Percentiles rank a stretch among this genome's conserved stretches.
These are phyloP conservation scores for Lomographa bimaculata DNA, from an alignment of 2,888 invertebrate species.

Conservation along the genomic window DNA sequence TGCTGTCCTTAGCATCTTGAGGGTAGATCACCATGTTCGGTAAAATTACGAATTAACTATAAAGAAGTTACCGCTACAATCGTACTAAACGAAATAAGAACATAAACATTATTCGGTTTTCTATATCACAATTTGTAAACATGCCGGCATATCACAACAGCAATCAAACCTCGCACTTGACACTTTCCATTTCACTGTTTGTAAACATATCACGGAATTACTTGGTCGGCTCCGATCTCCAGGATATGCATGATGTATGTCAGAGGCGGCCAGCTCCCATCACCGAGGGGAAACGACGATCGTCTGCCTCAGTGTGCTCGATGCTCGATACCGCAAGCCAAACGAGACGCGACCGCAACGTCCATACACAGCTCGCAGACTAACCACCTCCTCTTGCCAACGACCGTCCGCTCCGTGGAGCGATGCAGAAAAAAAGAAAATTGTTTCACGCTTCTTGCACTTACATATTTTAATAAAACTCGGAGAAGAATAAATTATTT, in stretches of 20 bases:
- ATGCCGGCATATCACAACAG: slow-evolving; percentile 17
- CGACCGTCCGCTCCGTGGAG: slow-evolving; percentile 47
- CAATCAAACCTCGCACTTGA: slow-evolving; percentile 25
- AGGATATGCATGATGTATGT: slow-evolving; percentile 74
- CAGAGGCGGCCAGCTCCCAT: slow-evolving; percentile 54
- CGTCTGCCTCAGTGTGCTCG: slow-evolving; percentile 34
- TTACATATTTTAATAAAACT: slow-evolving; percentile 75
- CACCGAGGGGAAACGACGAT: slow-evolving; percentile 40
- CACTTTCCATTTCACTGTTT: slow-evolving; percentile 48
- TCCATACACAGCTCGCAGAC: slow-evolving; percentile 62
- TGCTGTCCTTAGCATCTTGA: too few relatives aligned
- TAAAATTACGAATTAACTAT: too few relatives aligned
- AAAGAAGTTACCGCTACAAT: too few relatives aligned
- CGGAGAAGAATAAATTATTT: slow-evolving; percentile 72
- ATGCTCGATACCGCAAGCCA: too few relatives aligned
- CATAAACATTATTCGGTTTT: too few relatives aligned
- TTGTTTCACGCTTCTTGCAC: slow-evolving; percentile 79
- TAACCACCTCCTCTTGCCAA: slow-evolving; percentile 40
- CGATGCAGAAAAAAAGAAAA: slow-evolving; percentile 74
- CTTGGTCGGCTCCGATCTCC: slow-evolving; percentile 79
- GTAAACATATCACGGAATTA: slow-evolving; percentile 52
- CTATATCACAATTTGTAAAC: too few relatives aligned
- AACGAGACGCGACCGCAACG: slow-evolving; percentile 55
- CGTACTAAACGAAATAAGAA: too few relatives aligned
- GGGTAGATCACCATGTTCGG: too few relatives aligned